phyloP scores from a whole-genome alignment of 1,140 invertebrate species.

The Dryas iulia region DNA sequence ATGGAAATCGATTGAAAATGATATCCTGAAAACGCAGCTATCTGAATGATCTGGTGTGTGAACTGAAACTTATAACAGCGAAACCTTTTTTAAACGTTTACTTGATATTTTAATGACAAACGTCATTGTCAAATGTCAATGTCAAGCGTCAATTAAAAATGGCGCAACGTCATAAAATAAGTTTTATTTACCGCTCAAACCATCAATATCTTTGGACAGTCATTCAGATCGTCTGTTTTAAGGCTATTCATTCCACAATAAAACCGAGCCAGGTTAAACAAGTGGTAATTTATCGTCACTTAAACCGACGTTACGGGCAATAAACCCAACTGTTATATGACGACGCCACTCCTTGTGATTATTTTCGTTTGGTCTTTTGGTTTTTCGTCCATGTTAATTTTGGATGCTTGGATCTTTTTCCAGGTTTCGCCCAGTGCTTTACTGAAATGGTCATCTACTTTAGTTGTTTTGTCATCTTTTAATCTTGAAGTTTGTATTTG shows the following conservation, averaged over 20 bases:
- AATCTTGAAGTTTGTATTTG: constrained; percentile 86
- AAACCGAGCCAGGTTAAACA: constrained; percentile 52
- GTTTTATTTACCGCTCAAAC: neutral
- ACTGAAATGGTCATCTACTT: constrained; percentile 97
- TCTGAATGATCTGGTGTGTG: neutral
- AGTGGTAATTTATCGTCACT: constrained; percentile 70
- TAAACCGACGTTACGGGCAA: constrained; percentile 58
- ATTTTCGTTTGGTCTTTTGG: constrained; percentile 69
- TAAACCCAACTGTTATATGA: constrained; percentile 71
- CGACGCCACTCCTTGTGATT: constrained; percentile 72
- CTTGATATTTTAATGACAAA: neutral
- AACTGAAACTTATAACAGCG: neutral
- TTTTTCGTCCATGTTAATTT: constrained; percentile 54
- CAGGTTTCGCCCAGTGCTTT: constrained; percentile 97
- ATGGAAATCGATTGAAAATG: constrained; percentile 42
- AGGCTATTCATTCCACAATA: constrained; percentile 36
- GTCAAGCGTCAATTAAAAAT: neutral
- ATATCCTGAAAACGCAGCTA: neutral
- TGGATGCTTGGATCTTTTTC: constrained; percentile 87
- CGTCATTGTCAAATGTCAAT: neutral
- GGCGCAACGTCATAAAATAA: neutral
- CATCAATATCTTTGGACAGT: neutral
- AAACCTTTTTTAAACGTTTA: too few species aligned
- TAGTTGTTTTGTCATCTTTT: constrained; percentile 61
- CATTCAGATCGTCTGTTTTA: neutral